These are phyloP conservation scores for Neogobius melanostomus DNA, from an alignment of 2,113 vertebrate genomes.

Conservation along the genomic window DNA sequence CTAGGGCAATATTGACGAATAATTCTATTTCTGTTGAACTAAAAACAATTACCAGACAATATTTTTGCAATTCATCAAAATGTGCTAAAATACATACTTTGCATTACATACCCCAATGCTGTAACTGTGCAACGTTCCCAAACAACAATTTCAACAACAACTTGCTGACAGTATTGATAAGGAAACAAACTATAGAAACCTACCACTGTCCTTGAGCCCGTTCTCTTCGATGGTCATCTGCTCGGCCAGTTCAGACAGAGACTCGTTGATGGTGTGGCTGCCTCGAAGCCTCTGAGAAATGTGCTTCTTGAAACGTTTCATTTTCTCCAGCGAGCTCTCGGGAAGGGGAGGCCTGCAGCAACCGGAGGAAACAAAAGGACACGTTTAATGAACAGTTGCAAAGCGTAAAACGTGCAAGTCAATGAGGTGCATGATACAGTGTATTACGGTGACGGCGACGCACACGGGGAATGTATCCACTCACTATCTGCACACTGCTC, in stretches of 20 bases:
- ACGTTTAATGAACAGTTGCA: neutral
- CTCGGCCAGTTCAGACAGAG: conserved; percentile 92
- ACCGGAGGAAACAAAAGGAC: neutral
- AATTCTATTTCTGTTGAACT: no score
- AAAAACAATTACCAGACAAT: no score
- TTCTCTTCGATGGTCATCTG: conserved; percentile 98
- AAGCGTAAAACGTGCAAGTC: neutral
- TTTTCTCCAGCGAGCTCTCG: conserved; percentile 82
- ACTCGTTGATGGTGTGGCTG: conserved; percentile 96
- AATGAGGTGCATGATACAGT: neutral
- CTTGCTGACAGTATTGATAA: neutral
- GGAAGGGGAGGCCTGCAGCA: conserved; percentile 80
- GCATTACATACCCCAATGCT: neutral
- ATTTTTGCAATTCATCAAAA: no score
- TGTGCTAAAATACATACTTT: no score
- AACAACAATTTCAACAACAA: neutral
- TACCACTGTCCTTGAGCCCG: conserved; percentile 92
- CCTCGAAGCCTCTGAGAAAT: conserved; percentile 91
- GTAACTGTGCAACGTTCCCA: neutral
- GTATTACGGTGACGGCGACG: neutral
- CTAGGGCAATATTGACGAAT: no score
- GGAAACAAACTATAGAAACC: conserved; percentile 30
- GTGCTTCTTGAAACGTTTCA: conserved; percentile 96
- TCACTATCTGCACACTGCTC: neutral
- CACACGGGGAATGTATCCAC: neutral